Evolutionary conservation across 2,888 invertebrate species (phyloP).

Genomic region (Argyra leucocephala): DNA sequence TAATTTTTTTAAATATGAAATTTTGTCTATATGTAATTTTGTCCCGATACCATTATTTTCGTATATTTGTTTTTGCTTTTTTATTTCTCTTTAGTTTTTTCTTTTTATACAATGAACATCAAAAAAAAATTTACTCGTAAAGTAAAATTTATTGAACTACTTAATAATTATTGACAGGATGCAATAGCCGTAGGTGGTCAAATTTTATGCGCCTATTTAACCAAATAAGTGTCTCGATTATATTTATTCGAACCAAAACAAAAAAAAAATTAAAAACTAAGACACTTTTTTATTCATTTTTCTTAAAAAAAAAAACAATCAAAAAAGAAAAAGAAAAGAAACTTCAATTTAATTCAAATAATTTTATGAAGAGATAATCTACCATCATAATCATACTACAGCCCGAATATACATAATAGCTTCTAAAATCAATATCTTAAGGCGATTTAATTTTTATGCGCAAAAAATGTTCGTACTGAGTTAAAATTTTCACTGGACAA

Average conservation of each 20-base stretch:
- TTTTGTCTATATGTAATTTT: too few relatives aligned
- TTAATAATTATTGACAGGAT: constrained; percentile 22
- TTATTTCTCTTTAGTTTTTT: too few relatives aligned
- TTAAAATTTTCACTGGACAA: not conserved
- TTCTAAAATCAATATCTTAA: not conserved
- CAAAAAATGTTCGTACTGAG: too few relatives aligned
- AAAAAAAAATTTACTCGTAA: not conserved
- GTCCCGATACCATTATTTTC: too few relatives aligned
- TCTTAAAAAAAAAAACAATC: not conserved
- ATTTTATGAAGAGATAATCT: too few relatives aligned
- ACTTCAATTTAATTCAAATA: too few relatives aligned
- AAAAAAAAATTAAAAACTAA: not conserved
- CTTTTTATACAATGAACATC: too few relatives aligned
- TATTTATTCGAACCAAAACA: not conserved
- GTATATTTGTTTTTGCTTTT: too few relatives aligned
- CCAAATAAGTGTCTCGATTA: constrained; percentile 19
- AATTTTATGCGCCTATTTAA: constrained; percentile 21
- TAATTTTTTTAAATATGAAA: too few relatives aligned
- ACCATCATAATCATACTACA: too few relatives aligned
- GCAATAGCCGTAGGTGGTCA: constrained; percentile 21
- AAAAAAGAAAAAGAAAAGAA: not conserved
- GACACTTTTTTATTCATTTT: not conserved
- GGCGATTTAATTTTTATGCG: not conserved
- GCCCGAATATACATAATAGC: too few relatives aligned
- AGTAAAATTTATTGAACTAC: constrained; percentile 21